These are phyloP conservation scores for Deroplatys truncata DNA, from an alignment of 2,888 invertebrate genomes.

Conservation along the genomic window DNA sequence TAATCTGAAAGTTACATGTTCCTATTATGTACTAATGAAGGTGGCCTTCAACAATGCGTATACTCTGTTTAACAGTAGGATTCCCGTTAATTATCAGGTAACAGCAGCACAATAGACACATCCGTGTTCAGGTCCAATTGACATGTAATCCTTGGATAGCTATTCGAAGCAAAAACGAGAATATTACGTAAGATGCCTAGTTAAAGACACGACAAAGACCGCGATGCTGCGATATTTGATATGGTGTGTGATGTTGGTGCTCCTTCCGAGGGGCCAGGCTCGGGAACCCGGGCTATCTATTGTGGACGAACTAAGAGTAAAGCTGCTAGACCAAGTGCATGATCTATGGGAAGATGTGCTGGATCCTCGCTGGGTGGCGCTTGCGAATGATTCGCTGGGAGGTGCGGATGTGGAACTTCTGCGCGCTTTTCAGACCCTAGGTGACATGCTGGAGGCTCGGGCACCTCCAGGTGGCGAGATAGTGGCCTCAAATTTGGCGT, in stretches of 20 bases:
- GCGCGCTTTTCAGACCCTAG: slow-evolving; percentile 54
- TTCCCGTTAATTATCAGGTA: too few species aligned
- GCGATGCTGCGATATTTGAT: neutral
- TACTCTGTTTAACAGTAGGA: too few species aligned
- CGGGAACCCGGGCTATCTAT: neutral
- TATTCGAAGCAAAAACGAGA: too few species aligned
- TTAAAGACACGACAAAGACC: neutral
- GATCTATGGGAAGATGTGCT: slow-evolving; percentile 50
- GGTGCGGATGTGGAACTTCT: slow-evolving; percentile 54
- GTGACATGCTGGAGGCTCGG: slow-evolving; percentile 47
- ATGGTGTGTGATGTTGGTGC: neutral
- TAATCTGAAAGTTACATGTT: too few species aligned
- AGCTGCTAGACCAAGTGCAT: slow-evolving; percentile 56
- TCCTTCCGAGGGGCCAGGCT: neutral
- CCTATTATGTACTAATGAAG: too few species aligned
- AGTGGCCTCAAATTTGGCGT: slow-evolving; percentile 23
- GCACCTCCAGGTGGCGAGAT: slow-evolving; percentile 18
- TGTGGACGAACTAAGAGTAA: slow-evolving; percentile 46
- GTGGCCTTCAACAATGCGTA: too few species aligned
- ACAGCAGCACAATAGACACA: too few species aligned
- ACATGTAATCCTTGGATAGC: too few species aligned
- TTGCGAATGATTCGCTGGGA: slow-evolving; percentile 23
- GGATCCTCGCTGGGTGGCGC: slow-evolving; percentile 39
- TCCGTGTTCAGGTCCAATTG: too few species aligned
- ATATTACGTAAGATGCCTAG: neutral